Evolutionary conservation across 2,797 vertebrate species (phyloP).

Genomic region (Morelia viridis): DNA sequence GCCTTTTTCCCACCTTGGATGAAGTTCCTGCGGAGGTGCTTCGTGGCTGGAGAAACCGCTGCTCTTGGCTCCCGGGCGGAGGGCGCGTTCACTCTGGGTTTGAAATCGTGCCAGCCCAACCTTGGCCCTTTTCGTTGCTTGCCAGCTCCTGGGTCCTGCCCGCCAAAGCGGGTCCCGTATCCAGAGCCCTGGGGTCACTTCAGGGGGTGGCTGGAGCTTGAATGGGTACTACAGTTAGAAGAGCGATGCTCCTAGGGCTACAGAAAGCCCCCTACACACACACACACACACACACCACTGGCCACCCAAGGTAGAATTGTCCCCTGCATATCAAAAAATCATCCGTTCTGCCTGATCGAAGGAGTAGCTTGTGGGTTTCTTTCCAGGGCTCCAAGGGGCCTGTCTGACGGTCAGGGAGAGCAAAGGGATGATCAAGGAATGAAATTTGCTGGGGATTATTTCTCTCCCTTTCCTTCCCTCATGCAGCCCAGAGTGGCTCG

Average conservation of each 20-base stretch:
- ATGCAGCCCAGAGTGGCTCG: not conserved
- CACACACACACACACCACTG: not conserved
- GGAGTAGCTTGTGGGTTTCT: no score
- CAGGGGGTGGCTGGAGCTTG: not conserved
- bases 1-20: not conserved
- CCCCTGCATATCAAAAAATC: not conserved
- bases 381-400: no score
- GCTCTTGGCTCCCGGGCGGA: not conserved
- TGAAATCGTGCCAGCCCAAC: not conserved
- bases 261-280: not conserved
- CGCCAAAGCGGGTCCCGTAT: no score
- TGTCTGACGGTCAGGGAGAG: no score
- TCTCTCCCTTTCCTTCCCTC: not conserved
- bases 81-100: not conserved
- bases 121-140: not conserved
- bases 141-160: not conserved
- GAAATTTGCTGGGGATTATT: not conserved
- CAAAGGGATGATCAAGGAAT: not conserved
- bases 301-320: not conserved
- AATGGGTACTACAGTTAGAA: not conserved
- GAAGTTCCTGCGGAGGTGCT: not conserved
- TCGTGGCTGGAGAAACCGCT: not conserved
- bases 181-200: not conserved
- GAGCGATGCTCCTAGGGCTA: not conserved
- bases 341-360: no score